These are phyloP conservation scores for Microcebus murinus DNA, from an alignment of 2,113 vertebrate genomes.

Conservation along the genomic window DNA sequence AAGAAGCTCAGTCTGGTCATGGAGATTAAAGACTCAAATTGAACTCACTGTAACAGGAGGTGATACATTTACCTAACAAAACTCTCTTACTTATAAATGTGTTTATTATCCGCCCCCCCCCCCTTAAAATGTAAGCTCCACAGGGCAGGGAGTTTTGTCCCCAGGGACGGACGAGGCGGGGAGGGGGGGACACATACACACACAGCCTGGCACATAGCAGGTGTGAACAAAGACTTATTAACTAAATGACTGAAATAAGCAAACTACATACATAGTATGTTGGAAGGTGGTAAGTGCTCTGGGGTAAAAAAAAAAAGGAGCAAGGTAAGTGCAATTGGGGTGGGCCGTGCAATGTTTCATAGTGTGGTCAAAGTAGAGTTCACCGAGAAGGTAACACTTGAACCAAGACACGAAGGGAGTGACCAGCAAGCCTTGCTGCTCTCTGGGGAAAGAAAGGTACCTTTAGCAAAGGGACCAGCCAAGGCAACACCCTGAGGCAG, in stretches of 20 bases:
- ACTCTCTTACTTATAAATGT: not conserved
- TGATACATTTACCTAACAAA: not conserved
- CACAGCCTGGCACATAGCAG: not conserved
- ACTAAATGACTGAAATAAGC: not conserved
- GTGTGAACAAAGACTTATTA: not conserved
- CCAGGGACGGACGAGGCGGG: not conserved
- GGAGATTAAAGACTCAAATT: not conserved
- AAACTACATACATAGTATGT: not conserved
- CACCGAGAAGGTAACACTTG: not conserved
- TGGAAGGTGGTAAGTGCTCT: not conserved
- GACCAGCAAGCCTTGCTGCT: not conserved
- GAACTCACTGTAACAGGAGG: not conserved
- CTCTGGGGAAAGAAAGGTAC: not conserved
- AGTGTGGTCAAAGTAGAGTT: not conserved
- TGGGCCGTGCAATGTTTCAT: not conserved
- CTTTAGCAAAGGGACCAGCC: not conserved
- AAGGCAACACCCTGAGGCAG: not conserved
- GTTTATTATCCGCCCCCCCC: not conserved
- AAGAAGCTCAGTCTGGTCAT: not conserved
- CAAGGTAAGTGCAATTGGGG: not conserved
- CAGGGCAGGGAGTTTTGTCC: not conserved
- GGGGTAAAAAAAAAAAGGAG: not conserved
- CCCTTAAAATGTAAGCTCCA: not conserved
- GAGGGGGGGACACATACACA: not conserved
- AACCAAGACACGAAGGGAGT: not conserved